Evolutionary conservation across 92 coral and sea anemone species (phyloP).

Genomic region (Desmophyllum pertusum): DNA sequence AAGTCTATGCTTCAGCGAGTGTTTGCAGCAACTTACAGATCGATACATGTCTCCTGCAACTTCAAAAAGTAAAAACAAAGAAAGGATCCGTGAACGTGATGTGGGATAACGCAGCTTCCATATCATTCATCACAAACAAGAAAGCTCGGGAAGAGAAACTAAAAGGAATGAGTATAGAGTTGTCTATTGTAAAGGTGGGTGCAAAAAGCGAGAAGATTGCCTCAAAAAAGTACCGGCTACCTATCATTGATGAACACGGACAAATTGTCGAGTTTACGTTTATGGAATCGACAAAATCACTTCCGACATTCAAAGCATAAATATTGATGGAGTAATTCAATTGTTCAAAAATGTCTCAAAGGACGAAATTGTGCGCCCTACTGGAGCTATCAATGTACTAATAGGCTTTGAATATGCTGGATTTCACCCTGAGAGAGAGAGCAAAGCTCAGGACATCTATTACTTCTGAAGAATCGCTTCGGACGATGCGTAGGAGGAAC

Average conservation of each 20-base stretch:
- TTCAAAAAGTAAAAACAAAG: conserved; percentile 50
- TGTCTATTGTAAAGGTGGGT: conserved; percentile 57
- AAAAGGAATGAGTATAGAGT: conserved; percentile 36
- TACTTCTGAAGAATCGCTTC: conserved; percentile 56
- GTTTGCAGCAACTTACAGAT: conserved; percentile 36
- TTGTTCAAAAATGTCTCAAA: conserved; percentile 37
- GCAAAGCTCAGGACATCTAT: conserved; percentile 37
- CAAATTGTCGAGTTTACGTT: conserved; percentile 34
- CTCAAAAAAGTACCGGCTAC: conserved; percentile 42
- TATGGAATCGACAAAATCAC: conserved; percentile 56
- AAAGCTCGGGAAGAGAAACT: conserved; percentile 44
- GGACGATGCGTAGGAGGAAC: conserved; percentile 50
- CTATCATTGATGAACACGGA: conserved; percentile 48
- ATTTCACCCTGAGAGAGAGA: conserved; percentile 48
- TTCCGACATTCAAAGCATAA: conserved; percentile 41
- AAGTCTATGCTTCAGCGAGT: conserved; percentile 2
- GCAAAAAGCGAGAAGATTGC: conserved; percentile 43
- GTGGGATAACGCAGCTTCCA: conserved; percentile 62
- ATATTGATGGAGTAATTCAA: conserved; percentile 14
- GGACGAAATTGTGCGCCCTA: conserved; percentile 44
- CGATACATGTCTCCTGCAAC: conserved; percentile 50
- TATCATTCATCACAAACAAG: conserved; percentile 52
- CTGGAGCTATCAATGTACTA: conserved; percentile 38
- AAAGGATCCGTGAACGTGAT: conserved; percentile 43
- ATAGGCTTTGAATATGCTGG: conserved; percentile 52